These are phyloP conservation scores for Heliconius hortense DNA, from an alignment of 2,888 invertebrate genomes.

Conservation along the genomic window DNA sequence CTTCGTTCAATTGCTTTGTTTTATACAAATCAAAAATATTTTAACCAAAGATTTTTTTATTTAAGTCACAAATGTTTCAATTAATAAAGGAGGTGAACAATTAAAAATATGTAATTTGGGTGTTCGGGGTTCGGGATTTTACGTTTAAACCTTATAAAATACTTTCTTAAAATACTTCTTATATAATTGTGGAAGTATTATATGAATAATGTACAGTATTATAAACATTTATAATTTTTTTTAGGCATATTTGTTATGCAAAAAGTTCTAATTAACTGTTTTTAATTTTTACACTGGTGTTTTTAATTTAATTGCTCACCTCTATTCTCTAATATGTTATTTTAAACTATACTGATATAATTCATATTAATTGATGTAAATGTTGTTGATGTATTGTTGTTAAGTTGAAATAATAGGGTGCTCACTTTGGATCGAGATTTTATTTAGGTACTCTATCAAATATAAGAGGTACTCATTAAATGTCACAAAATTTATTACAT, in stretches of 20 bases:
- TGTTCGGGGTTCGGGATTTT: too few species aligned
- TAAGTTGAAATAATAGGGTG: neutral
- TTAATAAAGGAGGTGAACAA: neutral
- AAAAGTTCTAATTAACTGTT: neutral
- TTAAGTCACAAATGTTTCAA: constrained; percentile 16
- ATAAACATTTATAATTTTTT: neutral
- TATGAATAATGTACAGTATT: neutral
- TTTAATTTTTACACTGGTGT: neutral
- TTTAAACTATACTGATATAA: neutral
- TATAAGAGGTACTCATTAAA: neutral
- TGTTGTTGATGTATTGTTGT: constrained; percentile 21
- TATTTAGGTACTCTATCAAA: neutral
- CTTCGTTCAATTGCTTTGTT: constrained; percentile 39
- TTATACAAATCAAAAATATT: constrained; percentile 36
- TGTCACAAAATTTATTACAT: neutral
- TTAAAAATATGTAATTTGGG: neutral
- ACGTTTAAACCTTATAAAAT: too few species aligned
- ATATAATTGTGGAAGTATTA: too few species aligned
- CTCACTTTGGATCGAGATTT: constrained; percentile 9
- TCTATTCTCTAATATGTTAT: neutral
- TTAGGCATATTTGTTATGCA: neutral
- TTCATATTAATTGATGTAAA: constrained; percentile 6
- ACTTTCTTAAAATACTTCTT: too few species aligned
- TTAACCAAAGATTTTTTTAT: constrained; percentile 45
- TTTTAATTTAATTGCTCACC: neutral